Evolutionary conservation across 2,797 vertebrate species (phyloP).

Genomic region (Aldrovandia affinis): DNA sequence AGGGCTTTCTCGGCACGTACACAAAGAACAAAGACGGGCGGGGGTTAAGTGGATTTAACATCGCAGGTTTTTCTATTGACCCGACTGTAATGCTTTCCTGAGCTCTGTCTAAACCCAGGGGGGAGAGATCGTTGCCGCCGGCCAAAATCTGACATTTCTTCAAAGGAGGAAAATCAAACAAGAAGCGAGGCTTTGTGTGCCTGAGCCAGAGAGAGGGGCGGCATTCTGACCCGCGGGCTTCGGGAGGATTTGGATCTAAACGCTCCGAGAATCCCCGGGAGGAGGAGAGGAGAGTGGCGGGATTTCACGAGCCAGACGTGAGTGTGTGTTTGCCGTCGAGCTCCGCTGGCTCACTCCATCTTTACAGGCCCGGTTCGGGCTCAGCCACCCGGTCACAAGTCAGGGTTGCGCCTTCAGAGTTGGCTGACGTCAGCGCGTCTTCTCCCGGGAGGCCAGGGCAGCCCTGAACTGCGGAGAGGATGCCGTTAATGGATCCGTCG

Average conservation of each 20-base stretch:
- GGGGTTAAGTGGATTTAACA: slow-evolving; percentile 64
- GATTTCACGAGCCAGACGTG: not conserved
- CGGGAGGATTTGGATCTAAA: slow-evolving; percentile 57
- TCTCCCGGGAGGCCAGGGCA: not conserved
- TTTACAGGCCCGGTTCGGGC: not conserved
- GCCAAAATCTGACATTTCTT: slow-evolving; percentile 69
- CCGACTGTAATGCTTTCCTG: slow-evolving; percentile 53
- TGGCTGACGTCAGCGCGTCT: not conserved
- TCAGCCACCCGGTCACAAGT: no score
- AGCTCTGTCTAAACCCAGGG: slow-evolving; percentile 59
- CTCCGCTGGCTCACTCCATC: not conserved
- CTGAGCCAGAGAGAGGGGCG: slow-evolving; percentile 50
- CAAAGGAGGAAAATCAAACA: slow-evolving; percentile 66
- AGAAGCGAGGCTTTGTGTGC: slow-evolving; percentile 56
- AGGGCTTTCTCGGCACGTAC: slow-evolving; percentile 62
- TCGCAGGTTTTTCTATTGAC: slow-evolving; percentile 63
- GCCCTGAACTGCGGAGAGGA: not conserved
- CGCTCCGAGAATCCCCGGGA: slow-evolving; percentile 47
- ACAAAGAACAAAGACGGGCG: slow-evolving; percentile 53
- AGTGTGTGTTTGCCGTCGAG: not conserved
- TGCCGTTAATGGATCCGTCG: not conserved
- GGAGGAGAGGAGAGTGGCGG: not conserved
- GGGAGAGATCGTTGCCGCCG: slow-evolving; percentile 64
- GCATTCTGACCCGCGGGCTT: slow-evolving; percentile 64
- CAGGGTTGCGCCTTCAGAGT: not conserved